Conservation (phyloP, 2,113 vertebrate genomes). For the Empidonax alnorum region DNA sequence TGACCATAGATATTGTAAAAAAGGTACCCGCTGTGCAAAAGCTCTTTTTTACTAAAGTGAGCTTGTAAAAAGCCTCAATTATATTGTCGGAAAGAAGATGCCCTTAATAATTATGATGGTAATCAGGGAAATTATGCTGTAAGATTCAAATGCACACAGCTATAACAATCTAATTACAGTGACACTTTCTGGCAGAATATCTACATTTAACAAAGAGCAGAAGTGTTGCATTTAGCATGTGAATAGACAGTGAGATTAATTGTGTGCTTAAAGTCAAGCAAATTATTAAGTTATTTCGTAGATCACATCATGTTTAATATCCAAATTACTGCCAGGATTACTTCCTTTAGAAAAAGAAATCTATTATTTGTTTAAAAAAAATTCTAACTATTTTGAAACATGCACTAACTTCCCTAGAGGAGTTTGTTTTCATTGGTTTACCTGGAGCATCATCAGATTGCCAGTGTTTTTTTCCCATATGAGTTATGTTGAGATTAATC, state of each 20-base stretch:
- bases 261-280: neutral
- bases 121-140: neutral
- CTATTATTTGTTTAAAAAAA: neutral
- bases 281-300: neutral
- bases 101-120: neutral
- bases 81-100: neutral
- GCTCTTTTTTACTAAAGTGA: neutral
- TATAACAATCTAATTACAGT: neutral
- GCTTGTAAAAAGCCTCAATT: neutral
- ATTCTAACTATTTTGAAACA: neutral
- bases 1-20: neutral
- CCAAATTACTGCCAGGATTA: neutral
- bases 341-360: neutral
- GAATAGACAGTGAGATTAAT: conserved; percentile 7
- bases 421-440: neutral
- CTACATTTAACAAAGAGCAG: neutral
- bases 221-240: neutral
- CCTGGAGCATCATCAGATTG: neutral
- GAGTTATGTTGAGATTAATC: neutral
- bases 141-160: neutral
- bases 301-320: neutral
- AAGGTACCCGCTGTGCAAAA: neutral
- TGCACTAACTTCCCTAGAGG: neutral
- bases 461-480: neutral
- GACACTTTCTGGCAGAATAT: neutral